phyloP scores from a whole-genome alignment of 2,797 vertebrate genomes.

The Fistularia commersonii region DNA sequence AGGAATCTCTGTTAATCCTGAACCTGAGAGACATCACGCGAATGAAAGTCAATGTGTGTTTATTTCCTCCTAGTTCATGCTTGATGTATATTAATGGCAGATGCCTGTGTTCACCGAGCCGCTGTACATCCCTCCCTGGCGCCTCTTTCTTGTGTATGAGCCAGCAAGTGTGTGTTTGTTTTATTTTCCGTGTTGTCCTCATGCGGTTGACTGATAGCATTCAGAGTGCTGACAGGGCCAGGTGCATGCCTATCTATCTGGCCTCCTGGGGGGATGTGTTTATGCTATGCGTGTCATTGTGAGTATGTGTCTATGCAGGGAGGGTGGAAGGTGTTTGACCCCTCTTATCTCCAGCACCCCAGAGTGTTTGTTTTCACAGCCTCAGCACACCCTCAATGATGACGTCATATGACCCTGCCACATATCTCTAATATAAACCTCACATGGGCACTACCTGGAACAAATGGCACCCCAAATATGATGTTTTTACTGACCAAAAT shows the following conservation, averaged over 20 bases:
- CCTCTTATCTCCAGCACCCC: conserved; percentile 61
- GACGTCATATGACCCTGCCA: conserved; percentile 53
- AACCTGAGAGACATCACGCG: conserved; percentile 6
- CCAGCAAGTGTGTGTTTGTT: conserved; percentile 43
- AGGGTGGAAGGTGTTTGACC: conserved; percentile 50
- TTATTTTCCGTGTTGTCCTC: conserved; percentile 58
- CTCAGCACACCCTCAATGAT: conserved; percentile 28
- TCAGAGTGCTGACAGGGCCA: conserved; percentile 52
- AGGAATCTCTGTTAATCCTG: conserved; percentile 51
- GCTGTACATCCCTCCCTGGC: conserved; percentile 17
- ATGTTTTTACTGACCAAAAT: no score
- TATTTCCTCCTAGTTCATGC: conserved; percentile 22
- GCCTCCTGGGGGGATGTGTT: conserved; percentile 25
- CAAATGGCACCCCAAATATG: conserved; percentile 46
- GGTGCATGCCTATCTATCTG: conserved; percentile 63
- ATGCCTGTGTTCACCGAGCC: conserved; percentile 31
- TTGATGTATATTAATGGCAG: conserved; percentile 35
- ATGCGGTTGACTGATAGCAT: conserved; percentile 62
- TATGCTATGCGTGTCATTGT: conserved; percentile 7
- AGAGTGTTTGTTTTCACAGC: conserved; percentile 67
- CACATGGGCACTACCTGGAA: conserved; percentile 31
- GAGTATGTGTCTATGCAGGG: conserved; percentile 7
- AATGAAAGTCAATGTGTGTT: conserved; percentile 31
- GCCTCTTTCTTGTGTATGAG: conserved; percentile 23
- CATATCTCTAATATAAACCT: conserved; percentile 39